Conservation (phyloP, 2,888 invertebrate species). For the Gisinianus flammeolus region DNA sequence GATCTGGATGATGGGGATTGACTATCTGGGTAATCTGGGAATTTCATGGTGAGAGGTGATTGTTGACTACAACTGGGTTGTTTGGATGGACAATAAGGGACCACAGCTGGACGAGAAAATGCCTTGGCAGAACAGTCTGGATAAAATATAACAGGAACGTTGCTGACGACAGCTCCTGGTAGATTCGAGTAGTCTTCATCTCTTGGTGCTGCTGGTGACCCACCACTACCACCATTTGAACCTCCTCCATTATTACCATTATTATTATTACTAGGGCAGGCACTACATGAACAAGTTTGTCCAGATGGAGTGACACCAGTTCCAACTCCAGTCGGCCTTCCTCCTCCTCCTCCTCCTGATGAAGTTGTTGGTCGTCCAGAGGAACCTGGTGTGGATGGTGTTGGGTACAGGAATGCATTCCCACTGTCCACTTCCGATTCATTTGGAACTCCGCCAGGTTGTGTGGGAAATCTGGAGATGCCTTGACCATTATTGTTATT, state of each 20-base stretch:
- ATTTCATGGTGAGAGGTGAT: constrained; percentile 51
- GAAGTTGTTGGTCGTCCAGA: not conserved
- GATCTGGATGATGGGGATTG: constrained; percentile 25
- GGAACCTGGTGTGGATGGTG: not conserved
- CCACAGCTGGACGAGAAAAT: constrained; percentile 55
- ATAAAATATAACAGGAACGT: constrained; percentile 57
- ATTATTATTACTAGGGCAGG: constrained; percentile 37
- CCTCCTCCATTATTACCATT: not conserved
- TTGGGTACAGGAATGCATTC: constrained; percentile 24
- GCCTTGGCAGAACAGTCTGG: constrained; percentile 56
- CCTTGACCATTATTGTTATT: constrained; percentile 4
- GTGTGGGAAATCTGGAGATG: not conserved
- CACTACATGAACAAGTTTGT: constrained; percentile 29
- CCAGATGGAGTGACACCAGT: constrained; percentile 19
- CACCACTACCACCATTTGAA: not conserved
- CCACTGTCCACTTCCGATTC: constrained; percentile 22
- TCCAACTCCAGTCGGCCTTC: constrained; percentile 6
- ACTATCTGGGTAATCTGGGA: constrained; percentile 44
- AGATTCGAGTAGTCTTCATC: constrained; percentile 53
- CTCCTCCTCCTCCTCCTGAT: not conserved
- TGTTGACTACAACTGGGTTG: constrained; percentile 46
- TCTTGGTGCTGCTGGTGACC: not conserved
- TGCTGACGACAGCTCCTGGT: constrained; percentile 55
- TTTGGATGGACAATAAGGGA: constrained; percentile 55
- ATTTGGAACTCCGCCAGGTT: not conserved